These are phyloP conservation scores for Calliphora vomitoria DNA, from an alignment of 2,888 invertebrate genomes.

Conservation along the genomic window DNA sequence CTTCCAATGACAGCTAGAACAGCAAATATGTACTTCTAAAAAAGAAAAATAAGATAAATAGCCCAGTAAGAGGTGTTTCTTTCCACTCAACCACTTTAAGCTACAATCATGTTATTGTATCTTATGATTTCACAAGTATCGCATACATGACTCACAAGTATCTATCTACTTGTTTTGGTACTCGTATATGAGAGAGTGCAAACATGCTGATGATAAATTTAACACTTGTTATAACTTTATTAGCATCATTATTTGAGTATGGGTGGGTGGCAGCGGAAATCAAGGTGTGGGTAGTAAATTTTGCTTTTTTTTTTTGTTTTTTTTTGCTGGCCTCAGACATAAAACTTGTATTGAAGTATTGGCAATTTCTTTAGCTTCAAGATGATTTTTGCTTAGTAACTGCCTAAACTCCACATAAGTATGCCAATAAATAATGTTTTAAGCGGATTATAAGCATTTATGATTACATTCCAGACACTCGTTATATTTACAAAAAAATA, in stretches of 20 bases:
- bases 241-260: conserved; percentile 43
- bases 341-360: neutral
- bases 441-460: conserved; percentile 74
- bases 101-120: conserved; percentile 12
- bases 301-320: neutral
- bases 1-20: conserved; percentile 26
- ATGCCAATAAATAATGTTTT: conserved; percentile 75
- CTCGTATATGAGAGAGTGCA: conserved; percentile 1
- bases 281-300: conserved; percentile 16
- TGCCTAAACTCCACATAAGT: conserved; percentile 52
- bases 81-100: conserved; percentile 19
- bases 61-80: conserved; percentile 26
- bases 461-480: conserved; percentile 48
- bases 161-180: neutral
- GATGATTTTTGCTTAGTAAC: conserved; percentile 30
- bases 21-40: conserved; percentile 15
- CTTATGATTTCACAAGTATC: conserved; percentile 28
- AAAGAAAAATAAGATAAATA: neutral
- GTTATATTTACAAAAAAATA: neutral
- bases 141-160: neutral
- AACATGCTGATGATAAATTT: conserved; percentile 21
- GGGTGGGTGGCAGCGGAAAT: conserved; percentile 36
- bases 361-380: neutral
- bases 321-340: neutral
- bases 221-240: conserved; percentile 52